Evolutionary conservation across 2,888 invertebrate species (phyloP).

Genomic region (Cantharis nigra): DNA sequence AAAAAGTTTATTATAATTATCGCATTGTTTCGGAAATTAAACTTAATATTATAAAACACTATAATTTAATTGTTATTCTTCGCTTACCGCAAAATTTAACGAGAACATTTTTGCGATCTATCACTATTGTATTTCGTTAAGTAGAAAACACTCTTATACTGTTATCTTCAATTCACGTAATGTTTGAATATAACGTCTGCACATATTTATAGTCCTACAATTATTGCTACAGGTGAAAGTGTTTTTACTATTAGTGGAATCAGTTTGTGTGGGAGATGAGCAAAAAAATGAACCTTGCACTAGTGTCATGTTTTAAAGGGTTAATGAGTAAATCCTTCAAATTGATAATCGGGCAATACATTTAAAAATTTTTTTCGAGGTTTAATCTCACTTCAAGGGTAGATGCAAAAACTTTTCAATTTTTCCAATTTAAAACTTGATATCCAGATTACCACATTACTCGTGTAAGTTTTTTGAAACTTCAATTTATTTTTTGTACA

Average conservation of each 20-base stretch:
- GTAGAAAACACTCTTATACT: constrained; percentile 16
- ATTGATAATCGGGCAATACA: constrained; percentile 4
- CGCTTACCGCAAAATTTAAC: constrained; percentile 24
- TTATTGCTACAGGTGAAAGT: constrained; percentile 35
- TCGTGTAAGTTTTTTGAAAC: background rate
- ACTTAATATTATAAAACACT: background rate
- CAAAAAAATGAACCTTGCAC: constrained; percentile 25
- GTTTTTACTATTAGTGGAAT: constrained; percentile 30
- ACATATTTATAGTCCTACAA: constrained; percentile 36
- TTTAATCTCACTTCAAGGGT: background rate
- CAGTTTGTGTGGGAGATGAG: constrained; percentile 36
- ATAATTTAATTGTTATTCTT: background rate
- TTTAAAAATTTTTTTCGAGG: background rate
- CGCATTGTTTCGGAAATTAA: background rate
- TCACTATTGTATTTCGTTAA: background rate
- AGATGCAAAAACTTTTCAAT: background rate
- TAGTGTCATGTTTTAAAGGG: constrained; percentile 23
- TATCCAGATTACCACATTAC: background rate
- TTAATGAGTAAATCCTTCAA: constrained; percentile 35
- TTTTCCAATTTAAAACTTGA: background rate
- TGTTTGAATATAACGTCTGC: constrained; percentile 34
- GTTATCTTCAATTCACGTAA: constrained; percentile 36
- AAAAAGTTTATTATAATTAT: background rate
- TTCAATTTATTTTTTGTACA: background rate
- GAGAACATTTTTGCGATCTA: constrained; percentile 8